Evolutionary conservation across 2,888 invertebrate species (phyloP), one percentile per base, ranked within the genome.

Genomic region (Drosophila peninsularis): DNA sequence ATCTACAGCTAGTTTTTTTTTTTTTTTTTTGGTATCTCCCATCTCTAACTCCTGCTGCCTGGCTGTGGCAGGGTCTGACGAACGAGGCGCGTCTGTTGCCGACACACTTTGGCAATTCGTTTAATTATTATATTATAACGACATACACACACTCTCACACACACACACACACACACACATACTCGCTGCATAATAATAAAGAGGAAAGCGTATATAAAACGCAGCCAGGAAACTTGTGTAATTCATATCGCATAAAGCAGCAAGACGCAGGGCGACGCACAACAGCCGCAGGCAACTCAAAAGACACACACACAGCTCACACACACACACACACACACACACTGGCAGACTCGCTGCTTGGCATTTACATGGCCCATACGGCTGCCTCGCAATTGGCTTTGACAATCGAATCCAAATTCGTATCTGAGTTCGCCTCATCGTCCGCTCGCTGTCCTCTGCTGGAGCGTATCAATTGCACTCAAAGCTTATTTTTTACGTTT

Each of bases 91-190:
- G 81, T 84, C 80, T 78, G 82, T 72, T 75, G 75, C 78, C 81
- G 89, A 86, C 87, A 90, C 88, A 88, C 89, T 84, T 90, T 87
- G 84, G 85, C 88, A 89, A 90, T 89, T 90, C 89, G 77, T 89
- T 91, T 91, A 90, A 90, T 90, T 91, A 89, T 90, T 80, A 87
- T 90, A 80, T 85, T 84, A 89, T 81, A 80, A 78, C 60, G 69
- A 82, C 61, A 67, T 30, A 52, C 58, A 67, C 52, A 56, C 42
- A 60, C 54, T 47, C 45, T 47, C 30, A 54, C 21, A 55, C 42
- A 32, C 50, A 49, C 30, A 47, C 24, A 56, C 14, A 55, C 50
- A 27, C 37, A 27, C n/a, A 45, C 66, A 60, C 58, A 42, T 1
- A 1, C 30, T 7, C 30, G 71, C 79, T 75, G 83, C 58, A 80